phyloP scores from a whole-genome alignment of 2,113 vertebrate genomes.

The Ptychochromis oligacanthus region DNA sequence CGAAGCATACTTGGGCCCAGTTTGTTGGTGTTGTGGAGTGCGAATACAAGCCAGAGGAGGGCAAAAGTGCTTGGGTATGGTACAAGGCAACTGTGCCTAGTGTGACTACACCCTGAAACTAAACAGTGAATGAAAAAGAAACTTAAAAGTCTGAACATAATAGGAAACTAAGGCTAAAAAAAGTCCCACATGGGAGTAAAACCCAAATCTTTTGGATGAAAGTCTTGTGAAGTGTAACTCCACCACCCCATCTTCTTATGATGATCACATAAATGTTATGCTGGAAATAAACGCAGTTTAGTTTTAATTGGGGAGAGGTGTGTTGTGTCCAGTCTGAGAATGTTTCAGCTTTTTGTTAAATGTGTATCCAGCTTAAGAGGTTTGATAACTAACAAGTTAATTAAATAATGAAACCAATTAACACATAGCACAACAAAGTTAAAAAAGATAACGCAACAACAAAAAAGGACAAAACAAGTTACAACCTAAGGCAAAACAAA shows the following conservation, averaged over 20 bases:
- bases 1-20: too few relatives aligned
- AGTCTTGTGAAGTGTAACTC: not conserved
- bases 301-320: not conserved
- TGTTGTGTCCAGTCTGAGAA: not conserved
- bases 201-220: not conserved
- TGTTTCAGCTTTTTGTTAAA: not conserved
- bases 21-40: not conserved
- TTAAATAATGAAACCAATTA: too few relatives aligned
- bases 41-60: fast-evolving
- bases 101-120: not conserved
- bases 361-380: fast-evolving
- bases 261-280: not conserved
- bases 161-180: too few relatives aligned
- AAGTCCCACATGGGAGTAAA: not conserved
- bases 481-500: too few relatives aligned
- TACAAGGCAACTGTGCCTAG: not conserved
- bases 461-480: too few relatives aligned
- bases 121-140: not conserved
- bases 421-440: too few relatives aligned
- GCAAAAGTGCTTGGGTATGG: too few relatives aligned
- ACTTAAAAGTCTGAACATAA: not conserved
- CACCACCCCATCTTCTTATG: not conserved
- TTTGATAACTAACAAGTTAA: too few relatives aligned
- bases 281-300: not conserved
- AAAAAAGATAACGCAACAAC: too few relatives aligned